Evolutionary conservation across 2,113 vertebrate genomes (phyloP).

Genomic region (Peromyscus californicus): DNA sequence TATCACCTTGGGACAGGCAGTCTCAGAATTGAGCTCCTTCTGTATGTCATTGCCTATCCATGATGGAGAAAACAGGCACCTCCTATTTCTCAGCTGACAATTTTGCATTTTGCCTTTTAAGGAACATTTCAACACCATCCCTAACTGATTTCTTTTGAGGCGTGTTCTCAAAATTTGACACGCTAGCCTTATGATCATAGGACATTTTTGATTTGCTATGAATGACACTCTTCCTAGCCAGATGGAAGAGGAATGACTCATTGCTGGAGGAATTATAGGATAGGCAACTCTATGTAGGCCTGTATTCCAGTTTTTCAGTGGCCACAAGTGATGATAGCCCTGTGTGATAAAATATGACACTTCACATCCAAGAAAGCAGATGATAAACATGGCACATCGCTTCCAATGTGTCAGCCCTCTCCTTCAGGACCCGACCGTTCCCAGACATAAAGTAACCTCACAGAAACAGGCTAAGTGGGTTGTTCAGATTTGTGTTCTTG

Average conservation of each 20-base stretch:
- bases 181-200: background rate
- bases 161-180: background rate
- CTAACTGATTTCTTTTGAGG: background rate
- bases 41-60: background rate
- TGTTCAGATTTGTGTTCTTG: conserved; percentile 52
- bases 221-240: background rate
- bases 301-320: background rate
- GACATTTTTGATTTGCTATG: background rate
- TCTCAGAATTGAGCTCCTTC: background rate
- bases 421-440: background rate
- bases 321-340: background rate
- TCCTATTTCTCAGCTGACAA: background rate
- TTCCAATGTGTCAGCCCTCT: background rate
- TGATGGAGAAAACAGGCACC: background rate
- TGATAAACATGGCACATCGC: background rate
- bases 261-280: background rate
- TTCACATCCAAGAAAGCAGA: conserved; percentile 36
- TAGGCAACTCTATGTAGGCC: background rate
- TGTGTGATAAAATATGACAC: background rate
- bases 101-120: background rate
- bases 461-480: conserved; percentile 36
- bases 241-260: background rate
- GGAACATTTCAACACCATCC: background rate
- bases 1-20: background rate
- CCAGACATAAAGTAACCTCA: background rate